Evolutionary conservation across 2,797 vertebrate species (phyloP).

Genomic region (Rhynchonycteris naso): DNA sequence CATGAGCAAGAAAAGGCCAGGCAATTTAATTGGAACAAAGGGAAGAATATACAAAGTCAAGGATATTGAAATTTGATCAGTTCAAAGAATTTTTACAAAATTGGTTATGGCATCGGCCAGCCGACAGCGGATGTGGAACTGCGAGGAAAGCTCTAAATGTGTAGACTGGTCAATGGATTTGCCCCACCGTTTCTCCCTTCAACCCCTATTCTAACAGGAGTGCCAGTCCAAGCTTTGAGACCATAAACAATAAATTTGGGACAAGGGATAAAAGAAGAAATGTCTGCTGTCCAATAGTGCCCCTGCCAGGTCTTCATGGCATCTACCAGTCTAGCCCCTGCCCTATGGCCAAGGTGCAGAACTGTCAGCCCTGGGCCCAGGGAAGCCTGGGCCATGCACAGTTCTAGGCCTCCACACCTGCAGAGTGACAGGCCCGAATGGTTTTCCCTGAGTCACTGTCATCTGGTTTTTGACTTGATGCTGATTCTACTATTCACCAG

Average conservation of each 20-base stretch:
- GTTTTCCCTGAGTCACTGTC: not conserved
- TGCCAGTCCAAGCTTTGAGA: not conserved
- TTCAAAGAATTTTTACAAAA: conserved; percentile 41
- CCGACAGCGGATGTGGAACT: not conserved
- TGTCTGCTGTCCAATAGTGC: not conserved
- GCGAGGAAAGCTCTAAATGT: not conserved
- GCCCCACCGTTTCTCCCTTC: not conserved
- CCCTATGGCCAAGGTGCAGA: not conserved
- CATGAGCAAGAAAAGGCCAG: conserved; percentile 30
- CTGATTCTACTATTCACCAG: not conserved
- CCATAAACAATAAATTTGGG: not conserved
- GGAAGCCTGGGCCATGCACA: not conserved
- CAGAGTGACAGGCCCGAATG: not conserved
- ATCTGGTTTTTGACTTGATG: not conserved
- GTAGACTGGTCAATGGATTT: not conserved
- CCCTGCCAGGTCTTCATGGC: not conserved
- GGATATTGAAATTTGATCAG: conserved; percentile 48
- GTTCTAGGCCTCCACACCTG: fast-evolving
- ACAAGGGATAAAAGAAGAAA: not conserved
- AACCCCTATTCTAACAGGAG: not conserved
- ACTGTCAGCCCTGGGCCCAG: not conserved
- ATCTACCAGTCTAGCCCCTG: not conserved
- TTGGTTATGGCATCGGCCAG: conserved; percentile 15
- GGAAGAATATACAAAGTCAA: conserved; percentile 21
- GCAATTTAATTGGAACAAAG: conserved; percentile 26